These are phyloP conservation scores for Leistus spinibarbis DNA, from an alignment of 2,888 invertebrate species.

Conservation along the genomic window DNA sequence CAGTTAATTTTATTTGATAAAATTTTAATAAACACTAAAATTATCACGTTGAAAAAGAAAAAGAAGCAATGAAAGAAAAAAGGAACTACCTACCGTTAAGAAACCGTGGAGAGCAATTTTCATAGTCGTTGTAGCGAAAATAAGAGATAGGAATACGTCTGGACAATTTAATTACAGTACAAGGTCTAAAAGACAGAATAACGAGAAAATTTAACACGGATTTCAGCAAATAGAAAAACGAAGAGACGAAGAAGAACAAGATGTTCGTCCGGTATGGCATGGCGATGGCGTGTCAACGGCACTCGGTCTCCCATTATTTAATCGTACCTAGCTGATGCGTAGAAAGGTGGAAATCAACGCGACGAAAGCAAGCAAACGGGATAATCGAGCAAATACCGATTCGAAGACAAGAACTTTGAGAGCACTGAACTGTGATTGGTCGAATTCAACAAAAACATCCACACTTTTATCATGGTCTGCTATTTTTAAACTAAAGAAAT, in stretches of 20 bases:
- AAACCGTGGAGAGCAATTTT: conserved; percentile 20
- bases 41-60: not conserved
- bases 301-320: not conserved
- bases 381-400: conserved; percentile 13
- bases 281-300: conserved; percentile 4
- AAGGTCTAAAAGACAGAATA: conserved; percentile 17
- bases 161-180: conserved; percentile 37
- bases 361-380: not conserved
- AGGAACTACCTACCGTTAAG: not conserved
- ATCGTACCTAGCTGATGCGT: not conserved
- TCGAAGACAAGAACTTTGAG: not conserved
- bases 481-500: too few species aligned
- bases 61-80: not conserved
- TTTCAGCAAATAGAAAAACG: conserved; percentile 35
- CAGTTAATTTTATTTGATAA: not conserved
- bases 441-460: not conserved
- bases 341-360: conserved; percentile 6
- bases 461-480: not conserved
- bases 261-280: conserved; percentile 13
- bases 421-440: conserved; percentile 3
- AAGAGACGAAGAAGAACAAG: conserved; percentile 1
- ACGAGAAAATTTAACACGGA: conserved; percentile 37
- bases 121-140: conserved; percentile 33
- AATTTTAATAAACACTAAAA: not conserved
- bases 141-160: conserved; percentile 36